Conservation (phyloP, 2,113 vertebrate genomes). For the Ochotona princeps region DNA sequence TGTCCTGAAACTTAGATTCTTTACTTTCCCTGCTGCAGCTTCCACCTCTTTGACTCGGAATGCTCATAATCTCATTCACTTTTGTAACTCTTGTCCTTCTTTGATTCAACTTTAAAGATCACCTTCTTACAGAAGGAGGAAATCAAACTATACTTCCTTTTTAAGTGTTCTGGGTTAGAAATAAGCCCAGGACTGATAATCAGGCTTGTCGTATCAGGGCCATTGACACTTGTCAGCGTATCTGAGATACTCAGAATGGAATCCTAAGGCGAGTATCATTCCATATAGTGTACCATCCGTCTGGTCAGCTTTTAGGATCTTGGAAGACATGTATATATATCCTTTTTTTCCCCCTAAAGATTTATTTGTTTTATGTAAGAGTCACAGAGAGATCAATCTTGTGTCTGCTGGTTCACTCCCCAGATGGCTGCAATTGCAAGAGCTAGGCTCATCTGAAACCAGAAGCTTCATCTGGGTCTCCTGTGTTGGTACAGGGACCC, state of each 20-base stretch:
- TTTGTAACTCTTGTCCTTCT: neutral
- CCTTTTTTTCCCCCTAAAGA: neutral
- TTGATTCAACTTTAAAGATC: conserved; percentile 33
- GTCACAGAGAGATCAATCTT: too few relatives aligned
- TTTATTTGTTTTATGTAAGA: too few relatives aligned
- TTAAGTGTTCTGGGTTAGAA: conserved; percentile 34
- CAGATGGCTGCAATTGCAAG: too few relatives aligned
- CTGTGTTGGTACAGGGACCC: too few relatives aligned
- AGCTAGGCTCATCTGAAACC: too few relatives aligned
- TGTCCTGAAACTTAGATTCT: neutral
- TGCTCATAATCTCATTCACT: neutral
- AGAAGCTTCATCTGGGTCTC: too few relatives aligned
- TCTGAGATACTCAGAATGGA: conserved; percentile 40
- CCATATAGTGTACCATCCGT: neutral
- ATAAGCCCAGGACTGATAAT: neutral
- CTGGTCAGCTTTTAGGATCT: neutral
- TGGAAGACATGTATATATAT: neutral
- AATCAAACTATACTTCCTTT: neutral
- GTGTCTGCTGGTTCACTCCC: too few relatives aligned
- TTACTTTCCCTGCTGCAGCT: neutral
- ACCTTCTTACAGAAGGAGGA: neutral
- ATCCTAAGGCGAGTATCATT: neutral
- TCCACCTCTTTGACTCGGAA: neutral
- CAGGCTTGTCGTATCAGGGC: neutral
- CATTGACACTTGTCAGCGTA: neutral